Percentiles rank a stretch among this genome's conserved stretches.
Conservation (phyloP, 2,113 vertebrate genomes). For the Varanus salvator region DNA sequence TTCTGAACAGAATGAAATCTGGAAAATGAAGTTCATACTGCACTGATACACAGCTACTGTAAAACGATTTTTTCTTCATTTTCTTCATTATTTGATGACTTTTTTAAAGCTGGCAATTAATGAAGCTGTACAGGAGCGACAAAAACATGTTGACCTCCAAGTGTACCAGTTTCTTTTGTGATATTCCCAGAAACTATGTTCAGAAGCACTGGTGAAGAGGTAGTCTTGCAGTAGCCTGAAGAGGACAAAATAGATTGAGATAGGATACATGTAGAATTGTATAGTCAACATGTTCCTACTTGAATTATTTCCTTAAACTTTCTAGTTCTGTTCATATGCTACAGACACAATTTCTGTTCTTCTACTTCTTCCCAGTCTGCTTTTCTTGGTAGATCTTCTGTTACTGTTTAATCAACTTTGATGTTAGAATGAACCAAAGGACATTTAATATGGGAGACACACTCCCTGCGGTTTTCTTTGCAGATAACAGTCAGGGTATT, state of each 20-base stretch:
- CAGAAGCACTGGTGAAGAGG: constrained; percentile 18
- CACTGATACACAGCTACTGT: neutral
- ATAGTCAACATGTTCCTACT: constrained; percentile 12
- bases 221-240: constrained; percentile 16
- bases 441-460: neutral
- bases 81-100: neutral
- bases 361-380: neutral
- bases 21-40: accelerated
- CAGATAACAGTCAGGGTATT: too few relatives aligned
- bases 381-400: neutral
- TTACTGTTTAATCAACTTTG: neutral
- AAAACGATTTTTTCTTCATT: constrained; percentile 3
- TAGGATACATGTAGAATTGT: neutral
- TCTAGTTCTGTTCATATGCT: constrained; percentile 17
- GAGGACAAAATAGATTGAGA: constrained; percentile 41
- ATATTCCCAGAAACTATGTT: constrained; percentile 26
- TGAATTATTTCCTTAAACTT: constrained; percentile 30
- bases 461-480: neutral
- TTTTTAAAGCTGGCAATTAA: neutral
- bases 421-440: neutral
- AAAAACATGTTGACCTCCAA: constrained; percentile 23
- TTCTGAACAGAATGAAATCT: constrained; percentile 21
- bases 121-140: constrained; percentile 20
- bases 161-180: constrained; percentile 4
- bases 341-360: neutral